Conservation (phyloP, 2,888 invertebrate genomes). For the Gasteruption jaculator region DNA sequence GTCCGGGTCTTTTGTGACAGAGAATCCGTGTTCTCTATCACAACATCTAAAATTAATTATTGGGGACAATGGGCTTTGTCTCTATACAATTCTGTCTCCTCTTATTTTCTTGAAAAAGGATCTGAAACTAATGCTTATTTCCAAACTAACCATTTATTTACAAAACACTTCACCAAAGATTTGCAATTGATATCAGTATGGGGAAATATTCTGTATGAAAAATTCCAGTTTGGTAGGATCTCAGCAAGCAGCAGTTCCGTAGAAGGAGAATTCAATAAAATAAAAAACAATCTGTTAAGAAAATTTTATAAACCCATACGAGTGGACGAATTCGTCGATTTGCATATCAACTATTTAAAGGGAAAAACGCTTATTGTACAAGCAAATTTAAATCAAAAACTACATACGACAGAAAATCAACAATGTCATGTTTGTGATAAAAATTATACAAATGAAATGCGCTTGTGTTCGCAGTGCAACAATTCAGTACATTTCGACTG, state of each 20-base stretch:
- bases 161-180: conserved; percentile 10
- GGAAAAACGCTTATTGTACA: not conserved
- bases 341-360: too few species aligned
- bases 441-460: not conserved
- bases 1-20: too few species aligned
- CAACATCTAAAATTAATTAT: too few species aligned
- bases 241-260: conserved; percentile 19
- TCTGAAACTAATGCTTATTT: too few species aligned
- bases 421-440: not conserved
- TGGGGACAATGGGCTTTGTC: too few species aligned
- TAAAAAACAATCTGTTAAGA: conserved; percentile 13
- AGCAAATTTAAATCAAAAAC: not conserved
- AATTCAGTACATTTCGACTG: too few species aligned
- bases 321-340: conserved; percentile 13
- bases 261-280: conserved; percentile 17
- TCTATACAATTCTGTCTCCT: too few species aligned
- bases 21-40: too few species aligned
- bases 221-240: conserved; percentile 16
- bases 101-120: not conserved
- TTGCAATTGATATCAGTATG: conserved; percentile 15
- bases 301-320: conserved; percentile 8
- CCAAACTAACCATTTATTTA: too few species aligned
- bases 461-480: too few species aligned
- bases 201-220: conserved; percentile 11
- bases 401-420: not conserved